A percentile compares a stretch with the other conserved stretches of the same genome.
Evolutionary conservation across 2,113 vertebrate genomes (phyloP).

Genomic region (Seriola dumerili): DNA sequence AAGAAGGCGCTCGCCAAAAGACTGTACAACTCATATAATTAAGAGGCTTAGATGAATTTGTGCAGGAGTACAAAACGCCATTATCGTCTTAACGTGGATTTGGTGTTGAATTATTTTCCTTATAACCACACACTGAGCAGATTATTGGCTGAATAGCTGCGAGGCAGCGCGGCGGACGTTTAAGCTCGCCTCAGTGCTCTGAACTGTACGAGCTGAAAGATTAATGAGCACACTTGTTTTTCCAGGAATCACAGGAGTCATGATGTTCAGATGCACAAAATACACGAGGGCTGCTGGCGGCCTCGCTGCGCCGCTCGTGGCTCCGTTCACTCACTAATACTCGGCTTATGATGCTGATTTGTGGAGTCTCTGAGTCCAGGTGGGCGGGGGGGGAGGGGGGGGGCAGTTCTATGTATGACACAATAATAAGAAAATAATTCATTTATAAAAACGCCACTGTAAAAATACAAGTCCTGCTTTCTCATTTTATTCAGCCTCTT

Average conservation of each 20-base stretch:
- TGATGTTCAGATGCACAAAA: constrained; percentile 15
- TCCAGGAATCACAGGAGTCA: constrained; percentile 50
- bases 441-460: no score
- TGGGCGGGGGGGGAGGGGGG: no score
- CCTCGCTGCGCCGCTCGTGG: background rate
- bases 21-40: constrained; percentile 73
- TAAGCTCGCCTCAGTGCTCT: constrained; percentile 17
- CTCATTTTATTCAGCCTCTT: no score
- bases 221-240: constrained; percentile 52
- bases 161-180: constrained; percentile 8
- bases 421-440: no score
- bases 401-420: no score
- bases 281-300: background rate
- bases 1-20: constrained; percentile 63
- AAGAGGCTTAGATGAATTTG: constrained; percentile 75
- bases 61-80: constrained; percentile 67
- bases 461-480: no score
- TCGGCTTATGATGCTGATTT: no score
- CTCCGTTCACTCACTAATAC: no score
- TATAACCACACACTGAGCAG: constrained; percentile 53
- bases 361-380: no score
- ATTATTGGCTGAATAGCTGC: constrained; percentile 16
- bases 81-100: constrained; percentile 73
- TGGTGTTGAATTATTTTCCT: constrained; percentile 65
- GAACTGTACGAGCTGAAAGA: constrained; percentile 49